Conservation (phyloP, 2,888 invertebrate species). For the Alitta virens region DNA sequence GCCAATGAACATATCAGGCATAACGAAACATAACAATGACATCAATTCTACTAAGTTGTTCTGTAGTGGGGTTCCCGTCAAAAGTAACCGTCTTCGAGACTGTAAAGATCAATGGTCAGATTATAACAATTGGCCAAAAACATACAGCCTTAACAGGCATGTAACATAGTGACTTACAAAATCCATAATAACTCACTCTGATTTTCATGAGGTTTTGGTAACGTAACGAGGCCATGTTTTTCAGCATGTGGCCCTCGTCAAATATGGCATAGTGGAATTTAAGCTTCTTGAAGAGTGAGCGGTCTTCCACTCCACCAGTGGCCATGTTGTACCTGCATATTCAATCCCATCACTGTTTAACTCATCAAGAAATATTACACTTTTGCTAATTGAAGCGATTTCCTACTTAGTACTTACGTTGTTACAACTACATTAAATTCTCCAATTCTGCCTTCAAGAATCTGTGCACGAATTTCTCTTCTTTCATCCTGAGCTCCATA, state of each 20-base stretch:
- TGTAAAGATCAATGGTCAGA: no score
- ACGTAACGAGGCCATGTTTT: conserved; percentile 91
- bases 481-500: conserved; percentile 86
- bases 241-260: conserved; percentile 97
- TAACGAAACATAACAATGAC: conserved; percentile 91
- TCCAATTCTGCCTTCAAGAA: conserved; percentile 70
- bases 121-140: background rate
- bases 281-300: conserved; percentile 81
- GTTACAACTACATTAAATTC: conserved; percentile 82
- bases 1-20: conserved; percentile 90
- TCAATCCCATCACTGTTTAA: background rate
- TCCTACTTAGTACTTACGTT: conserved; percentile 71
- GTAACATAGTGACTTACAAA: no score
- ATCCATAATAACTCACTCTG: conserved; percentile 61
- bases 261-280: conserved; percentile 89
- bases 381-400: background rate
- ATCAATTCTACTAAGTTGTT: conserved; percentile 94
- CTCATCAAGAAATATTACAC: background rate
- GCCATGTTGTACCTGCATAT: conserved; percentile 69
- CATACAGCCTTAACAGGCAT: no score
- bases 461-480: conserved; percentile 72
- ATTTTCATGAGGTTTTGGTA: conserved; percentile 86
- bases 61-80: conserved; percentile 95
- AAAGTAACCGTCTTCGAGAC: conserved; percentile 78
- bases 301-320: conserved; percentile 81